Conservation (phyloP, 2,113 vertebrate genomes). For the Xiphophorus hellerii region DNA sequence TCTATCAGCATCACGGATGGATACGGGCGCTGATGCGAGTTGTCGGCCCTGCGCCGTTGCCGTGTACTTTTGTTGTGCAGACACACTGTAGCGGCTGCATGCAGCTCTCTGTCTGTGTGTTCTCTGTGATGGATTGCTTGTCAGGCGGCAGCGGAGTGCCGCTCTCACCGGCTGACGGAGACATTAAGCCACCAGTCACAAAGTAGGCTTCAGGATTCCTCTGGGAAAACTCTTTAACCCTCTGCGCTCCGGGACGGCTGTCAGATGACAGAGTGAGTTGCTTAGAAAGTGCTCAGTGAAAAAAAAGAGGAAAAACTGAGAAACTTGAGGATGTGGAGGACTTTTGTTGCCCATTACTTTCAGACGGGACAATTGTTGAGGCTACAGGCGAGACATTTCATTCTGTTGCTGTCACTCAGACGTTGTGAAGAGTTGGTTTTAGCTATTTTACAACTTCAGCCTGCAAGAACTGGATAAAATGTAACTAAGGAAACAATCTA, state of each 20-base stretch:
- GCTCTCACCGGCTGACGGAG: slow-evolving; percentile 69
- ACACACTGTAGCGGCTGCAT: slow-evolving; percentile 49
- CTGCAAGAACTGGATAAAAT: background rate
- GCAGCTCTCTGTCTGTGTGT: slow-evolving; percentile 71
- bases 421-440: background rate
- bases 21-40: background rate
- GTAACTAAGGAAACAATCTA: background rate
- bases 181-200: slow-evolving; percentile 79
- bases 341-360: slow-evolving; percentile 33
- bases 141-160: slow-evolving; percentile 66
- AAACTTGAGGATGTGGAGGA: slow-evolving; percentile 31
- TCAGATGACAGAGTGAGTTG: slow-evolving; percentile 56
- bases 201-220: slow-evolving; percentile 64
- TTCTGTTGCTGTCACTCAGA: slow-evolving; percentile 4
- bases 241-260: slow-evolving; percentile 52
- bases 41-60: background rate
- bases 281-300: slow-evolving; percentile 39
- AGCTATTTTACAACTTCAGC: background rate
- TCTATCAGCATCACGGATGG: slow-evolving; percentile 4
- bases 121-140: slow-evolving; percentile 80
- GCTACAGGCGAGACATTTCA: slow-evolving; percentile 7
- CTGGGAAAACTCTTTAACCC: slow-evolving; percentile 74
- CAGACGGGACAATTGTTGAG: slow-evolving; percentile 20
- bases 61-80: slow-evolving; percentile 34
- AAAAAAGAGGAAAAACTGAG: background rate